Evolutionary conservation across 2,113 vertebrate species (phyloP), one percentile per base, ranked within the genome.

Genomic region (Numenius arquata): DNA sequence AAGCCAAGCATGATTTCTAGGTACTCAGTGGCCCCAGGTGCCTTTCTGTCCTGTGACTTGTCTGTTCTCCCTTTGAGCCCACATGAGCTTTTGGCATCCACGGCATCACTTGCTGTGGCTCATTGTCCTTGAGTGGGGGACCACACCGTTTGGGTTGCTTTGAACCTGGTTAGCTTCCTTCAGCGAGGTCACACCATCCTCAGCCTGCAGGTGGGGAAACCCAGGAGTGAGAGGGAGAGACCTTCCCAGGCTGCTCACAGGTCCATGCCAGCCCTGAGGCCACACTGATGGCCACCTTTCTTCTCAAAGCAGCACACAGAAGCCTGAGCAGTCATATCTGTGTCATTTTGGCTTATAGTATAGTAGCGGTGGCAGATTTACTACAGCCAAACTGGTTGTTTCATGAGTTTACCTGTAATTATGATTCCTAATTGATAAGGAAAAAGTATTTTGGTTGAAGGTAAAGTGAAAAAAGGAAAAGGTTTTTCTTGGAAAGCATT

Each of bases 251-350:
- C 41, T 62, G 55, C 58, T 36, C 32, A 19, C 13, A 27, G 76
- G 43, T 58, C 63, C 1, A 0, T 59, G 26, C 19, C 29, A 67
- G 61, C 26, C 16, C 41, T 1, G 6, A 18, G 12, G 11, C 61
- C 1, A 0, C 19, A 6, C 13, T 15, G 48, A 21, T 43, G 30
- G 62, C 40, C 62, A 11, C 0, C 0, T n/a, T 65, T 72, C 53
- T 90, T 45, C 75, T 88, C 74, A 72, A 55, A 77, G 80, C 41
- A 55, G 26, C 32, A 27, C 47, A 4, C 1, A 9, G 29, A 50
- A 89, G 10, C n/a, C 86, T 0, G 0, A 47, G 29, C 43, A 52
- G 20, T 82, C 43, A 0, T 59, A 22, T 25, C 25, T 73, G 22
- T 65, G 62, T 56, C 45, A 15, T 56, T 3, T 45, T 79, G 45